These are phyloP conservation scores for Lasioglossum leucozonium DNA, from an alignment of 2,888 invertebrate species.

Conservation along the genomic window DNA sequence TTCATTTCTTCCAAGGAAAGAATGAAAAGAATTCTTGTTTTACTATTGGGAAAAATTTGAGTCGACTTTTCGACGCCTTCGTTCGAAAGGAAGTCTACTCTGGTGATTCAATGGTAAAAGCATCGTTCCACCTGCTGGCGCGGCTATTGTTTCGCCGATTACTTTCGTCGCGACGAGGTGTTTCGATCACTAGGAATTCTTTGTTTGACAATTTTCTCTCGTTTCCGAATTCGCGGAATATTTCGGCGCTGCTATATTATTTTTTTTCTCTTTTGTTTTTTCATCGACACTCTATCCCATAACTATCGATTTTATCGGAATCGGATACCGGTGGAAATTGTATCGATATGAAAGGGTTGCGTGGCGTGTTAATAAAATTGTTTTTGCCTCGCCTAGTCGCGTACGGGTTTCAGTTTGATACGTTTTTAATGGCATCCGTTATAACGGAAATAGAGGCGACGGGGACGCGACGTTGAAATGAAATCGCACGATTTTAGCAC, in stretches of 20 bases:
- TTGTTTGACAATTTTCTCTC: not conserved
- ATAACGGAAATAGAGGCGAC: not conserved
- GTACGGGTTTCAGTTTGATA: conserved; percentile 9
- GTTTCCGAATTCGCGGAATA: not conserved
- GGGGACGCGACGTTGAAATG: not conserved
- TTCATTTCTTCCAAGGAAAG: not conserved
- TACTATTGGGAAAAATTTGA: too few species aligned
- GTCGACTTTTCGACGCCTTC: too few species aligned
- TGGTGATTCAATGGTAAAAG: too few species aligned
- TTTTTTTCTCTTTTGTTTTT: not conserved
- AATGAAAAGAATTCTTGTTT: not conserved
- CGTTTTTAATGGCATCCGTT: conserved; percentile 6
- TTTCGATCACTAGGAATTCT: not conserved
- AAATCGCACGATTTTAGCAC: conserved; percentile 2
- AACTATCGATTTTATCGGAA: conserved; percentile 19
- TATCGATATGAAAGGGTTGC: not conserved
- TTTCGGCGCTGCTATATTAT: not conserved
- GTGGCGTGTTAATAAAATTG: conserved; percentile 13
- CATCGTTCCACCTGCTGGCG: too few species aligned
- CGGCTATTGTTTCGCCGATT: not conserved
- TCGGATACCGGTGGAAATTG: not conserved
- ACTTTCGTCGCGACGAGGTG: not conserved
- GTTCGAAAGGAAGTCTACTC: too few species aligned
- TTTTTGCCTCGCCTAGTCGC: conserved; percentile 12
- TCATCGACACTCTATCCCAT: not conserved